Evolutionary conservation across 2,797 vertebrate species (phyloP).

Genomic region (Myiotriccus ornatus): DNA sequence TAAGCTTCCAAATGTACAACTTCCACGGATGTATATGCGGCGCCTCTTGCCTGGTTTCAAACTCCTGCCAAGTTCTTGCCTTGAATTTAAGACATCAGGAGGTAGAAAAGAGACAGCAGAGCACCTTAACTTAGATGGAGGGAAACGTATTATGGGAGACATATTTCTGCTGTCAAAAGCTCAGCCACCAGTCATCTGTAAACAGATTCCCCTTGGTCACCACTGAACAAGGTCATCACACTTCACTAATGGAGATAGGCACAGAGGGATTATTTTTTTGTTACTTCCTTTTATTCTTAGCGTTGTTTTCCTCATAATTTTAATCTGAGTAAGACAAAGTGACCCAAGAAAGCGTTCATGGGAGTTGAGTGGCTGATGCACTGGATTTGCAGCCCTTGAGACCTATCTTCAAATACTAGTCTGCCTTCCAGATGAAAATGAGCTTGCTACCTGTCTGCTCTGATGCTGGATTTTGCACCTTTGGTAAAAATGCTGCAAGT

Average conservation of each 20-base stretch:
- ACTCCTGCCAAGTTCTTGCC: constrained; percentile 15
- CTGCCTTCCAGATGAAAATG: background rate
- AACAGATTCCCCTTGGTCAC: background rate
- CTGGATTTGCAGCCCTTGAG: background rate
- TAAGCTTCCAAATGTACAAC: background rate
- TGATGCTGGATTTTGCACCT: background rate
- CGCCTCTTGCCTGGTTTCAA: constrained; percentile 8
- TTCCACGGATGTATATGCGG: background rate
- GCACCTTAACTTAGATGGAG: background rate
- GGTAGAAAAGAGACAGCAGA: background rate
- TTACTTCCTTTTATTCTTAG: background rate
- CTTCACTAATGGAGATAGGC: background rate
- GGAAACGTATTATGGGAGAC: background rate
- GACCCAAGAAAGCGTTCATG: background rate
- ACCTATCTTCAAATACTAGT: background rate
- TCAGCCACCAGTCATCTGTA: background rate
- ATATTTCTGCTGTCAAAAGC: constrained; percentile 8
- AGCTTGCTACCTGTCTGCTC: background rate
- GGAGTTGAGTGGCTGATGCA: background rate
- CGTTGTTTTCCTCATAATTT: background rate
- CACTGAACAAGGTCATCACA: background rate
- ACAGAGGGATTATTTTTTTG: background rate
- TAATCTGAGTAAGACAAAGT: background rate
- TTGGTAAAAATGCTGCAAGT: background rate
- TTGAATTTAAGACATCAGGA: constrained; percentile 14